These are phyloP conservation scores for Xyrichtys novacula DNA, from an alignment of 2,797 vertebrate genomes.

Conservation along the genomic window DNA sequence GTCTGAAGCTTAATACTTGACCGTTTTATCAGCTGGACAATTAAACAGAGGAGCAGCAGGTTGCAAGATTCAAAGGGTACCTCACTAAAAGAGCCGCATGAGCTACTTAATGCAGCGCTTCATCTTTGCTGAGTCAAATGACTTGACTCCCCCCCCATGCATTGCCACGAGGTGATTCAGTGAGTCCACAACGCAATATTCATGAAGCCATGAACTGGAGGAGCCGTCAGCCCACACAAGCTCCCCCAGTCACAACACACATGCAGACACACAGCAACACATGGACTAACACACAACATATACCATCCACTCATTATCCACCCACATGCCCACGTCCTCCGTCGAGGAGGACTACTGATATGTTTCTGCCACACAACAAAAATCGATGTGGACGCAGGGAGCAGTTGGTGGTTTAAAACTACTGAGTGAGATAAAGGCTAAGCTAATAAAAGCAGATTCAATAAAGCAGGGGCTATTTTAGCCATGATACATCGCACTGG, in stretches of 20 bases:
- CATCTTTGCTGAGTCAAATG: slow-evolving; percentile 70
- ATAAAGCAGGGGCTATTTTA: slow-evolving; percentile 57
- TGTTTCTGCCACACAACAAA: slow-evolving; percentile 70
- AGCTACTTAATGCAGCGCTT: slow-evolving; percentile 51
- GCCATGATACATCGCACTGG: slow-evolving; percentile 54
- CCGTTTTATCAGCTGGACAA: slow-evolving; percentile 55
- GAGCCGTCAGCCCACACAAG: slow-evolving; percentile 69
- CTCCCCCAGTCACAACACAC: slow-evolving; percentile 61
- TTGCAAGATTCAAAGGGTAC: slow-evolving; percentile 61
- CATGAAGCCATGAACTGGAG: slow-evolving; percentile 75
- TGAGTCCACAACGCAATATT: slow-evolving; percentile 73
- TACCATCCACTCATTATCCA: slow-evolving; percentile 73
- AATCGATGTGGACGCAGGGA: slow-evolving; percentile 68
- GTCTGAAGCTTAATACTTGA: slow-evolving; percentile 6
- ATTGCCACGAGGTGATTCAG: slow-evolving; percentile 57
- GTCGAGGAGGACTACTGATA: slow-evolving; percentile 62
- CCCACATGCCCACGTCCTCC: slow-evolving; percentile 71
- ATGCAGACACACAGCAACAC: slow-evolving; percentile 42
- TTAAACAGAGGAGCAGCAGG: slow-evolving; percentile 59
- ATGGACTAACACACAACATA: slow-evolving; percentile 62
- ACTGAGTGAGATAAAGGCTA: slow-evolving; percentile 67
- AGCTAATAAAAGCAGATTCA: slow-evolving; percentile 64
- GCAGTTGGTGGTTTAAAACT: slow-evolving; percentile 60
- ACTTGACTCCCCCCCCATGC: slow-evolving; percentile 48
- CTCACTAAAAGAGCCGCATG: slow-evolving; percentile 49